These are phyloP conservation scores for Lypha dubia DNA, from an alignment of 2,888 invertebrate species.

Conservation along the genomic window DNA sequence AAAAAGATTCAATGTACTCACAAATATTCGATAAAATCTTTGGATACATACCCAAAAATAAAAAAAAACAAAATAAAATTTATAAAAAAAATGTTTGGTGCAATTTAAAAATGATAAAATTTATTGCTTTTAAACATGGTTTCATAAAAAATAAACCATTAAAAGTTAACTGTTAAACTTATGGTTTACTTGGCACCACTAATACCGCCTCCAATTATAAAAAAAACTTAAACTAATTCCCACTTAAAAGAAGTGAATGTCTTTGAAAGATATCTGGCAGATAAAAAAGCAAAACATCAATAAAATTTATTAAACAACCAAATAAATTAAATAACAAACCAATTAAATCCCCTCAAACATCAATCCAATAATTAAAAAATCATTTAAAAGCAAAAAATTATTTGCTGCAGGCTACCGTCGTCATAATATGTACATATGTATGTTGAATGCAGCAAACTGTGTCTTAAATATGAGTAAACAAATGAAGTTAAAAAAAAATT, in stretches of 20 bases:
- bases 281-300: constrained; percentile 38
- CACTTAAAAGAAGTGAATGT: neutral
- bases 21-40: neutral
- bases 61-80: neutral
- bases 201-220: no score
- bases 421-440: no score
- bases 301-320: neutral
- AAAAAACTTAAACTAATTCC: no score
- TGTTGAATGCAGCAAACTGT: constrained; percentile 9
- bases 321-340: neutral
- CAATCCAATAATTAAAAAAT: constrained; percentile 49
- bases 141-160: neutral
- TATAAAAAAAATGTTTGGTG: neutral
- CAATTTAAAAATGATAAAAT: neutral
- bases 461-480: neutral
- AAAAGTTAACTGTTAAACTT: neutral
- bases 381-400: constrained; percentile 32
- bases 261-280: neutral
- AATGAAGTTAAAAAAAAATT: constrained; percentile 16
- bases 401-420: neutral
- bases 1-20: neutral
- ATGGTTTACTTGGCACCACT: no score
- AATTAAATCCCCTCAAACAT: neutral
- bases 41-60: constrained; percentile 9
- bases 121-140: neutral